Base-by-base conservation (phyloP, 2,797 vertebrate species). In the Tauraco hartlaubi region DNA sequence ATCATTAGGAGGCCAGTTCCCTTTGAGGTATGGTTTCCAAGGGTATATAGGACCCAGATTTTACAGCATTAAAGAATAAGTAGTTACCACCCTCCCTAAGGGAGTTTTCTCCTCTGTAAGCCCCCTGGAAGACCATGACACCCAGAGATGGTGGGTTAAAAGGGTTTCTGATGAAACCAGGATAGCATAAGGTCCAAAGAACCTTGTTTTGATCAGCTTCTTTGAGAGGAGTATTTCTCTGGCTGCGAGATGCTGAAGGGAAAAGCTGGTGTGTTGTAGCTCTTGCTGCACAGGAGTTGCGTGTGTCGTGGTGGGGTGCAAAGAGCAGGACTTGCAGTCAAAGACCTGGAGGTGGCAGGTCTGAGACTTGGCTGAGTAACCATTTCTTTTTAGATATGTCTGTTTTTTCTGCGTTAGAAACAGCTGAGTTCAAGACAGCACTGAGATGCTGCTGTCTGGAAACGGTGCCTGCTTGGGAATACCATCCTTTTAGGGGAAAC, bases 301-400 rank as follows among this genome's bases (percentile, higher is more conserved):
- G 1, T 9, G 74, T 5, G 6, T 6, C 0, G 2, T 5, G 64
- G 23, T 21, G 56, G 17, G 61, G 46, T 91, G 81, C 31, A 14
- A 23, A 58, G 66, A 54, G 49, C 15, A 3, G 79, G 58, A 58
- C 56, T 92, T 91, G 88, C 90, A 78, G 79, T 79, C 4, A 5
- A 68, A 88, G 54, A 64, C 94, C 94, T 95, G 88, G 90, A 88
- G 91, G 9, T 91, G 92, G 89, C 95, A 90, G 85, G 43, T 80
- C 88, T 90, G 92, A 95, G 94, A 3, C 72, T 49, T 8, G 4
- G 7, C 48, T 77, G 64, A 8, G 72, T 18, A 19, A 28, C 6
- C n/a, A 2, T 55, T 68, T 54, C 72, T 39, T 82, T 75, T 19
- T 18, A 37, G 64, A 18, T 3, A 12, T 2, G 0, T 20, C 19